These are phyloP conservation scores for Falcaria lacertinaria DNA, from an alignment of 2,888 invertebrate species.

Conservation along the genomic window DNA sequence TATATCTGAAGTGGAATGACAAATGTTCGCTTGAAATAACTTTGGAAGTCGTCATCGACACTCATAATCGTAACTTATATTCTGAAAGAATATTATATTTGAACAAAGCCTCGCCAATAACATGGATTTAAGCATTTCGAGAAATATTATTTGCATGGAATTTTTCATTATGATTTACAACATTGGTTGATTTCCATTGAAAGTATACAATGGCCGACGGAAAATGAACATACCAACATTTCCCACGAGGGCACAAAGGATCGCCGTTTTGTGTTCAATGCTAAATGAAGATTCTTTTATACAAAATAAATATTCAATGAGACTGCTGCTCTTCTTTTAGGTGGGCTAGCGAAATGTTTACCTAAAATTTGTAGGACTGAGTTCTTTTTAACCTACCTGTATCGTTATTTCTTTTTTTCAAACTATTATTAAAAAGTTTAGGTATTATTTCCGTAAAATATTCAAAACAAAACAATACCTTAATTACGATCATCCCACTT, in stretches of 20 bases:
- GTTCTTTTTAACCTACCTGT: too few relatives aligned
- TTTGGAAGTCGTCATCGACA: background rate
- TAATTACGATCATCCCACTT: too few relatives aligned
- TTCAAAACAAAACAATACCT: too few relatives aligned
- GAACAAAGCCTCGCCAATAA: too few relatives aligned
- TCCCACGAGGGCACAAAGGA: background rate
- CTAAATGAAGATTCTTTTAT: conserved; percentile 1
- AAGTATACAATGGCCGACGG: background rate
- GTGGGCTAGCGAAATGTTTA: background rate
- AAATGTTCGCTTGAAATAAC: background rate
- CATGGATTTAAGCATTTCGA: too few relatives aligned
- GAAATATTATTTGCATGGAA: too few relatives aligned
- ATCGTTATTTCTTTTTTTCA: too few relatives aligned
- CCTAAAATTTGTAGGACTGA: too few relatives aligned
- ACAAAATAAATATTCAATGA: background rate
- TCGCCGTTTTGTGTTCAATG: background rate
- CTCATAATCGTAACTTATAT: background rate
- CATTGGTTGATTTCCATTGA: background rate
- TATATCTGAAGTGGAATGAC: background rate
- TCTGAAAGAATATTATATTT: background rate
- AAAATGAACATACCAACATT: background rate
- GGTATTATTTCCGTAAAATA: too few relatives aligned
- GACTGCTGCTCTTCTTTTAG: background rate
- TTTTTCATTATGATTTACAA: background rate
- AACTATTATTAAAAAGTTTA: too few relatives aligned